Base-by-base conservation (phyloP, 2,797 vertebrate species). In the Macropus fuliginosus region DNA sequence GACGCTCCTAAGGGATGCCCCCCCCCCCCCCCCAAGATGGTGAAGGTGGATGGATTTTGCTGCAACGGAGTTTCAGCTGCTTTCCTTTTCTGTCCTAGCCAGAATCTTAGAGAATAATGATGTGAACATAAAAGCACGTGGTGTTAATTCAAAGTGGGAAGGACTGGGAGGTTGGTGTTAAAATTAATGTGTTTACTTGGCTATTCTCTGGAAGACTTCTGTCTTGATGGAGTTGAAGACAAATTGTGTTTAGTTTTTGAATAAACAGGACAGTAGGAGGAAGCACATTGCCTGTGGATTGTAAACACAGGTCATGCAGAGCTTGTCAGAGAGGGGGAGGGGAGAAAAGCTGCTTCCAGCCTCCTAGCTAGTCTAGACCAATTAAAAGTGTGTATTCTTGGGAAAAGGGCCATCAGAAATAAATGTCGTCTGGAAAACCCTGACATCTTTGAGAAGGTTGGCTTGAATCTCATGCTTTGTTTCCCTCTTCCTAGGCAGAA, bases 131-230 rank as follows among this genome's bases (percentile, higher is more conserved):
- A 27, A 56, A 87, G 55, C 0, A 12, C 0, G 0, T 21, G 46
- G 2, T 1, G 5, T n/a, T 21, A 50, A 16, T 18, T 27, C 5
- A 10, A 46, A 52, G 28, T 9, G 46, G 94, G 50, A 50, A 24
- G 62, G n/a, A 50, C 34, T 5, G 57, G 55, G 91, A 56, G 2
- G n/a, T 16, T 28, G 11, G 52, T 59, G 91, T 54, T 55, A 40
- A 18, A 40, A 0, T 2, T 24, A 6, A 4, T 0, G 13, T 52
- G 21, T 31, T 28, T 28, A 27, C 46, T 27, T 31, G 0, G 91
- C 28, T 66, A 8, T 54, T 92, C 92, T 55, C 11, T 1, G 0
- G 55, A 91, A 90, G 56, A 55, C 56, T 50, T 96, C 18, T 91
- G 62, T 57, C 94, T 54, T 54, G 0, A 93, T 16, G 24, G 81